Base-by-base conservation (phyloP, 2,888 invertebrate genomes). In the Sesia apiformis region DNA sequence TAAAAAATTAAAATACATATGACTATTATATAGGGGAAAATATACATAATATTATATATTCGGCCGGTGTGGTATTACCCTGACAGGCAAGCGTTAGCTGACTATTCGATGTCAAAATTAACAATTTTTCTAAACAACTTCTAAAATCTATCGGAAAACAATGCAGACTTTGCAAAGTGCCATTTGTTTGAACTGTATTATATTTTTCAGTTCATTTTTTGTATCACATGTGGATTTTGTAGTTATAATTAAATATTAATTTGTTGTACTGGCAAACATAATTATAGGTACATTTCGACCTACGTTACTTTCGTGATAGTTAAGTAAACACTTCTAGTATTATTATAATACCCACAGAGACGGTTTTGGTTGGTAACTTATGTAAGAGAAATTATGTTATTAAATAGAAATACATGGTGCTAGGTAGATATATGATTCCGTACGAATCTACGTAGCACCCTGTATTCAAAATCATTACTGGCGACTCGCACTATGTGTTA, bases 21-120 rank as follows among this genome's bases (percentile, higher is more conserved):
- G 86, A 86, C 80, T 87, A 88, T 86, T 87, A 86, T 87, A 85
- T 86, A 86, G 81, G 81, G 76, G 83, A 85, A 87, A 85, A 80
- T 85, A 84, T 85, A 86, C 81, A 80, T 81, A 80, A 82, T 82
- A 82, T 80, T 83, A 87, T 87, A 85, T 89, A 88, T 89, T 85
- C 76, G 84, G 82, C 82, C 85, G 84, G 84, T 84, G 88, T 91
- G 93, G 93, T 93, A 91, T 91, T 92, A 93, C 94, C 94, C 93
- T 93, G 92, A 93, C 91, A 92, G 93, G 94, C 94, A 93, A 87
- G 86, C 77, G 78, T 81, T 81, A 79, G 81, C 73, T 78, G 76
- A 81, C 69, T 81, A 74, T 88, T 88, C 77, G 86, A 81, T 78
- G 69, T 86, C 87, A 80, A 90, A 89, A 87, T 88, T 89, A 60